These are phyloP conservation scores for Thunnus albacares DNA, from an alignment of 2,797 vertebrate genomes.

Conservation along the genomic window DNA sequence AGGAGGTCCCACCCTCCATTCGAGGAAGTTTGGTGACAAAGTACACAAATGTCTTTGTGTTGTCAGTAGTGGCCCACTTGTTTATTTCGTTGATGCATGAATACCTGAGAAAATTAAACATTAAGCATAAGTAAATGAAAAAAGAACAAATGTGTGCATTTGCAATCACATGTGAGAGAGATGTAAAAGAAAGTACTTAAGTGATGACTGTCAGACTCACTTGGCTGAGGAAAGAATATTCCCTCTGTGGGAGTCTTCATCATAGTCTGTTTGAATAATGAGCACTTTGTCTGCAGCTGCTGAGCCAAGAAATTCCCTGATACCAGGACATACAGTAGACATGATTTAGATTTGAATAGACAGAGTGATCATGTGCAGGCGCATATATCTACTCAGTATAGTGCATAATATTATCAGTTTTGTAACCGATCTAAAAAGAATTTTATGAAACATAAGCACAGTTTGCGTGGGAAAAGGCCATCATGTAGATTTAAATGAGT, in stretches of 20 bases:
- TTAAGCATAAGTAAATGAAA: not conserved
- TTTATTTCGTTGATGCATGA: conserved; percentile 58
- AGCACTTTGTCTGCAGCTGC: conserved; percentile 46
- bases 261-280: conserved; percentile 81
- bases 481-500: not conserved
- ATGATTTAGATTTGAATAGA: conserved; percentile 7
- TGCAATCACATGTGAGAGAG: not conserved
- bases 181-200: not conserved
- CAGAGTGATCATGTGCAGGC: accelerated
- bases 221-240: conserved; percentile 66
- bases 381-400: not conserved
- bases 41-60: conserved; percentile 79
- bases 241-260: conserved; percentile 51
- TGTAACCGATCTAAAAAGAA: not conserved
- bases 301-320: conserved; percentile 57
- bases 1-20: conserved; percentile 81
- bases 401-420: not conserved
- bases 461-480: not conserved
- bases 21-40: conserved; percentile 89
- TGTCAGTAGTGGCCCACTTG: conserved; percentile 14
- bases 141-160: not conserved
- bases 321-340: not conserved
- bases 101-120: conserved; percentile 27
- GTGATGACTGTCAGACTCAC: conserved; percentile 37
- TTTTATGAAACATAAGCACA: not conserved